phyloP scores from a whole-genome alignment of 2,113 vertebrate genomes.

The Toxostoma redivivum region DNA sequence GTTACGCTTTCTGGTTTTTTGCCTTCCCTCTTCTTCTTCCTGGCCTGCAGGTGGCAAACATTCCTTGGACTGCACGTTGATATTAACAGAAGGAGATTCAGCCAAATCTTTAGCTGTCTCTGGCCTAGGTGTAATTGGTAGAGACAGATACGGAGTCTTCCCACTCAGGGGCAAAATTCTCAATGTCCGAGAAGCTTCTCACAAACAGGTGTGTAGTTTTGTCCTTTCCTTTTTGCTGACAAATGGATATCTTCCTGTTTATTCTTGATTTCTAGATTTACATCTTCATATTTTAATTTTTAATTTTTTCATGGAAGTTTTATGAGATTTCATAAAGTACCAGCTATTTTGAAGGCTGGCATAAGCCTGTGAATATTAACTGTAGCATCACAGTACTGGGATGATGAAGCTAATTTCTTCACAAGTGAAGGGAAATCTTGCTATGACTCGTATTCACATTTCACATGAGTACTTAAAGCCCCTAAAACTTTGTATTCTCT shows the following conservation, averaged over 20 bases:
- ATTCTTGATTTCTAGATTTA: not conserved
- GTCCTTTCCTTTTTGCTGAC: not conserved
- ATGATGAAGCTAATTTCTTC: not conserved
- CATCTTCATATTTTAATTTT: not conserved
- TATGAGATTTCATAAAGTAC: not conserved
- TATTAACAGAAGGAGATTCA: conserved; percentile 97
- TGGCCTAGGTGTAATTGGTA: conserved; percentile 93
- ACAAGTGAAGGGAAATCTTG: not conserved
- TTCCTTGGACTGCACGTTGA: conserved; percentile 94
- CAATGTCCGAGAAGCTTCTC: conserved; percentile 96
- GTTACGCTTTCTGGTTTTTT: not conserved
- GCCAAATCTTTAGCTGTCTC: conserved; percentile 97
- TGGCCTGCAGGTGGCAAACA: conserved; percentile 88
- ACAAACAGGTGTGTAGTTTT: conserved; percentile 86
- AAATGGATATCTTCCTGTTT: not conserved
- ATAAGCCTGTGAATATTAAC: not conserved
- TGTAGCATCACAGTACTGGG: not conserved
- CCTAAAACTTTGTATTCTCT: not conserved
- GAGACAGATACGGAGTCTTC: conserved; percentile 96
- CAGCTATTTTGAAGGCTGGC: not conserved
- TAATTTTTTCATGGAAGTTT: not conserved
- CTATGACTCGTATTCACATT: not conserved
- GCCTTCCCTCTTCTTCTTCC: not conserved
- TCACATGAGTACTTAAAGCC: not conserved
- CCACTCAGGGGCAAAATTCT: conserved; percentile 98